Evolutionary conservation across 2,888 invertebrate genomes (phyloP), one percentile per base, ranked within the genome.

Genomic region (Melieria omissa): DNA sequence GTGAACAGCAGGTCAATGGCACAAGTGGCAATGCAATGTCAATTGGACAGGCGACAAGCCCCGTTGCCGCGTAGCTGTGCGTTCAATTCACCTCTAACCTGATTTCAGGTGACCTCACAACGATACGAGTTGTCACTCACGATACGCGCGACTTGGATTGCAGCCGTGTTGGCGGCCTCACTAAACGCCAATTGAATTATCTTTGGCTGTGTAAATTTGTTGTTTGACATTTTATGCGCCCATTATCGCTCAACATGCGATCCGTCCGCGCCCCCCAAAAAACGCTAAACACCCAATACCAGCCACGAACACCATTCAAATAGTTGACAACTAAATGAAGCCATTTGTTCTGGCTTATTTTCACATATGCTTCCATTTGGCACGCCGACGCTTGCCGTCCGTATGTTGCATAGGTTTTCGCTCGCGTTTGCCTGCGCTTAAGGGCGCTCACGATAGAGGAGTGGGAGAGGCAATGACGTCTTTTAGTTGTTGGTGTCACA

Each of bases 311-410:
- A 29, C 29, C 29, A 29, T 29, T 29, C 29, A 29, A 72, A 52
- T 81, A 83, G 82, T 82, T 82, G 84, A 82, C 83, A 84, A 81
- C 79, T 83, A 84, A 86, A 86, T 86, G 86, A 85, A 86, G 84
- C 83, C 86, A 86, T 86, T 86, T 86, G 86, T 86, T 85, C 85
- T 80, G 84, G 86, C 85, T 86, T 86, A 86, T 85, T 85, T 84
- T 85, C 86, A 83, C 86, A 86, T 86, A 86, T 86, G 86, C 83
- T 86, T 82, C 79, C 84, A 86, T 86, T 85, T 85, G 76, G 66
- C 72, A 77, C 74, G 74, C 68, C 62, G 84, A 44, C 62, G 55
- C 49, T 63, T 41, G n/a, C 41, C 8, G 10, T 29, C 16, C 42
- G 8, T 54, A 16, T 52, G 10, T 49, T 57, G 57, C 65, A 63